Evolutionary conservation across 2,797 vertebrate genomes (phyloP).

Genomic region (Petrocephalus schoutedeni): DNA sequence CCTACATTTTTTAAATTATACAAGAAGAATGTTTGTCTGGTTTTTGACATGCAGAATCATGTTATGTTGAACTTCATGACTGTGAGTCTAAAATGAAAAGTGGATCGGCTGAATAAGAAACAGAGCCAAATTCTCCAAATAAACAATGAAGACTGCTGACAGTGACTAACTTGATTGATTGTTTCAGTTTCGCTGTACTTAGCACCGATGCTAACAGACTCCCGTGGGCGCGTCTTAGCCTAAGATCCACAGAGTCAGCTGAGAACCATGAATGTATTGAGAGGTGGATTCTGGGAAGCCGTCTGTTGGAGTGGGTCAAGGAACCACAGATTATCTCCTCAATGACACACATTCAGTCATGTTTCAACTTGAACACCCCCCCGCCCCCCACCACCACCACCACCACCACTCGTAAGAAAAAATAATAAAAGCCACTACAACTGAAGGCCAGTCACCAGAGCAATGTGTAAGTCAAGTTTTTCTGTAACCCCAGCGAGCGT

Average conservation of each 20-base stretch:
- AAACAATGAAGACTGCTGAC: not conserved
- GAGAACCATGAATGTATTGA: not conserved
- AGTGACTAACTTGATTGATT: not conserved
- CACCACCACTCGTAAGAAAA: not conserved
- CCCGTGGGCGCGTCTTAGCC: not conserved
- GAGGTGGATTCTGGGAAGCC: not conserved
- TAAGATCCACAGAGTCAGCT: not conserved
- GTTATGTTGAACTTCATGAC: not conserved
- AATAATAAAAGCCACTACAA: not conserved
- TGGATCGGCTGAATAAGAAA: not conserved
- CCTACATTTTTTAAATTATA: not conserved
- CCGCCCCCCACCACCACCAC: not conserved
- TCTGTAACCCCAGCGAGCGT: not conserved
- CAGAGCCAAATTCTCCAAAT: not conserved
- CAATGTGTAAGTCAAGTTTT: not conserved
- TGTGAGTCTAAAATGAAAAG: not conserved
- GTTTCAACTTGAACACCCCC: not conserved
- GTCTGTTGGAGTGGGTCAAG: not conserved
- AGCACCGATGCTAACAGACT: not conserved
- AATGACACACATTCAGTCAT: not conserved
- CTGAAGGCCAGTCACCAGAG: not conserved
- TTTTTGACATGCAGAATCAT: not conserved
- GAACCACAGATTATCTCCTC: not conserved
- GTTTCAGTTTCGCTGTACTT: not conserved
- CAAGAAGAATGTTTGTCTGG: not conserved